These are phyloP conservation scores for Poeciliopsis turrubarensis DNA, from an alignment of 2,113 vertebrate genomes.

Conservation along the genomic window DNA sequence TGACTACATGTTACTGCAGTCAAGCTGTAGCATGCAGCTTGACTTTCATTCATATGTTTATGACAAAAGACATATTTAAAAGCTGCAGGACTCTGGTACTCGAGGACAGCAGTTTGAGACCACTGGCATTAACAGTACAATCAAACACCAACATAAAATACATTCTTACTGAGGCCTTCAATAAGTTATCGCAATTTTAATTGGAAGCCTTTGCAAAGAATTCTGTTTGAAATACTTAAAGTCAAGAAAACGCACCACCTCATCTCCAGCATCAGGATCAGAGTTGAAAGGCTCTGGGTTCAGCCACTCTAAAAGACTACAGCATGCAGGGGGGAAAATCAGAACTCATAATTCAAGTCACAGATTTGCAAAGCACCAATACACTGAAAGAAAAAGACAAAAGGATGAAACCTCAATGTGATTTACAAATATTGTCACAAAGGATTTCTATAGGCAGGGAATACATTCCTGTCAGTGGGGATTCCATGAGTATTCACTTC, in stretches of 20 bases:
- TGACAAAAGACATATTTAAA: too few species aligned
- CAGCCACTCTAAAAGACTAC: conserved; percentile 75
- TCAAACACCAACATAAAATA: too few species aligned
- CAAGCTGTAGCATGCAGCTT: too few species aligned
- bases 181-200: neutral
- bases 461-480: too few species aligned
- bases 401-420: neutral
- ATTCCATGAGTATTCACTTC: neutral
- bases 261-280: conserved; percentile 22
- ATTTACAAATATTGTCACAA: neutral
- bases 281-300: conserved; percentile 70
- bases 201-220: neutral
- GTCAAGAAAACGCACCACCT: conserved; percentile 18
- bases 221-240: neutral
- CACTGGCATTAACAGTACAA: too few species aligned
- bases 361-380: neutral
- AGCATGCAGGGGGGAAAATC: neutral
- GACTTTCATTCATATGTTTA: too few species aligned
- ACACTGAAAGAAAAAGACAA: neutral
- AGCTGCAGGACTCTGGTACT: too few species aligned
- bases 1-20: too few species aligned
- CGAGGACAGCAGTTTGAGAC: too few species aligned
- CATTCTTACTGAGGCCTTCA: neutral
- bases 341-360: neutral
- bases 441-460: neutral